A percentile compares a stretch with the other conserved stretches of the same genome.
phyloP scores from a whole-genome alignment of 2,888 invertebrate genomes.

The Dromius quadrimaculatus region DNA sequence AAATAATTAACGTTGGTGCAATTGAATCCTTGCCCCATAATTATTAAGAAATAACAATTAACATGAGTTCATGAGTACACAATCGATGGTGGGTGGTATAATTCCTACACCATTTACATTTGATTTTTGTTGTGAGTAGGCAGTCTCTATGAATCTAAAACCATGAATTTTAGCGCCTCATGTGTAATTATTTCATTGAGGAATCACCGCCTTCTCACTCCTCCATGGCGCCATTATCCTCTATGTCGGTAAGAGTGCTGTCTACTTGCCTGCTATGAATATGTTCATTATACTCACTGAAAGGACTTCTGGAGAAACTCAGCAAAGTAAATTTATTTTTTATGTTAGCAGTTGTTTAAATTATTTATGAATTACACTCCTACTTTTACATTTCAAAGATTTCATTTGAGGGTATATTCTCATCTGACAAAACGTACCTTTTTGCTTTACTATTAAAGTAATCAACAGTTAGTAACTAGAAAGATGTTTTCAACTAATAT shows the following conservation, averaged over 20 bases:
- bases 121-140: background rate
- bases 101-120: constrained; percentile 14
- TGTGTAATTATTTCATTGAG: constrained; percentile 46
- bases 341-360: constrained; percentile 32
- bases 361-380: too few relatives aligned
- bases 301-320: background rate
- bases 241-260: constrained; percentile 20
- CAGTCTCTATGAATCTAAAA: constrained; percentile 25
- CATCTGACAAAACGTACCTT: too few relatives aligned
- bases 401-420: too few relatives aligned
- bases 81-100: constrained; percentile 15
- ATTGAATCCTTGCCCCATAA: constrained; percentile 26
- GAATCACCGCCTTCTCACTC: constrained; percentile 20
- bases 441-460: background rate
- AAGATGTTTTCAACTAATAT: constrained; percentile 10
- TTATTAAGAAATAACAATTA: constrained; percentile 38
- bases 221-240: constrained; percentile 22
- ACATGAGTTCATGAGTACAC: constrained; percentile 23
- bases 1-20: constrained; percentile 26
- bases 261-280: constrained; percentile 32
- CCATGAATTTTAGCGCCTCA: constrained; percentile 39
- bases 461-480: background rate
- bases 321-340: constrained; percentile 29
- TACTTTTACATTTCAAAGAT: too few relatives aligned
- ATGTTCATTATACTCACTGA: constrained; percentile 20